Evolutionary conservation across 1,140 invertebrate species (phyloP).

Genomic region (Patella vulgata): DNA sequence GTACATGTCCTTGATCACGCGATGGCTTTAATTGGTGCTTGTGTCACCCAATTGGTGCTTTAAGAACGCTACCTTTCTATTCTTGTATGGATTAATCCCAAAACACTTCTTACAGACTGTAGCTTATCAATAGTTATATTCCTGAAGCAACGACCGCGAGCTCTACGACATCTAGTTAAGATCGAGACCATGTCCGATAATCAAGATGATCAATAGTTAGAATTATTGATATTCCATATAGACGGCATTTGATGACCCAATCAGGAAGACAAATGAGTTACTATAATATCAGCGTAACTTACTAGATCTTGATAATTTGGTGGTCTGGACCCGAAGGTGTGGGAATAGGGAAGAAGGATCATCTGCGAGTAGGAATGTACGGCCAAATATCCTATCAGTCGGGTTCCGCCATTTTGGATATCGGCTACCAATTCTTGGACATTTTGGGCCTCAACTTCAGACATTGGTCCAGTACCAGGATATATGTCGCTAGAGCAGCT

Average conservation of each 20-base stretch:
- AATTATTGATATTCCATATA: no score
- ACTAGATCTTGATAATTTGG: constrained; percentile 9
- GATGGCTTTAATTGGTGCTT: no score
- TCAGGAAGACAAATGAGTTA: no score
- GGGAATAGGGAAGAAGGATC: constrained; percentile 23
- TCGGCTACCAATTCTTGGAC: not conserved
- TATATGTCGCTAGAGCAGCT: constrained; percentile 1
- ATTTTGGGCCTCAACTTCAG: not conserved
- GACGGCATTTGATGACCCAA: not conserved
- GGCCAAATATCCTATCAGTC: constrained; percentile 26
- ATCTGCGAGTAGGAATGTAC: constrained; percentile 37
- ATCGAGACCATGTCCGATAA: not conserved
- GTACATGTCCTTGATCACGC: no score
- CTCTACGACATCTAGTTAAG: no score
- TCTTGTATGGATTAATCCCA: no score
- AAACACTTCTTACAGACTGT: no score
- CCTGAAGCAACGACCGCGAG: not conserved
- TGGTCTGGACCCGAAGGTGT: constrained; percentile 4
- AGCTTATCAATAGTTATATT: no score
- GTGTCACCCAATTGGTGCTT: no score
- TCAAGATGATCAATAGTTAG: no score
- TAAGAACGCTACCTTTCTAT: no score
- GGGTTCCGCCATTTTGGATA: not conserved
- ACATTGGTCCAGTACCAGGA: not conserved
- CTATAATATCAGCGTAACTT: not conserved